Percentiles rank a stretch among this genome's conserved stretches.
These are phyloP conservation scores for Psittacula derbiana DNA, from an alignment of 2,797 vertebrate species.

Conservation along the genomic window DNA sequence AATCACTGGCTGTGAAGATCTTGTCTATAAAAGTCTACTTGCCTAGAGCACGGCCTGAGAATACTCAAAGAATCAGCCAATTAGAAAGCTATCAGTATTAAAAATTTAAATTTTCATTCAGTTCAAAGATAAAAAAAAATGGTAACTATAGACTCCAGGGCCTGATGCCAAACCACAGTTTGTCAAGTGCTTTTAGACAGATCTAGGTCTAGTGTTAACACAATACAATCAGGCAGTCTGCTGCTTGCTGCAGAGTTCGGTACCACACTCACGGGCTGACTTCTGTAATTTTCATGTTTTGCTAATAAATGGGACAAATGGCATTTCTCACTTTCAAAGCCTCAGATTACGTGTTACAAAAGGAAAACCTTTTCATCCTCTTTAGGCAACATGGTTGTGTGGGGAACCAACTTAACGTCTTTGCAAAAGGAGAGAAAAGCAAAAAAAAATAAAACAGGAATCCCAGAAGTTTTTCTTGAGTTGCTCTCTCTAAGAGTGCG, in stretches of 20 bases:
- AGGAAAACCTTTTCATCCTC: background rate
- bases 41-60: background rate
- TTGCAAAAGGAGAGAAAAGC: background rate
- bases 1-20: background rate
- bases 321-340: background rate
- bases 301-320: background rate
- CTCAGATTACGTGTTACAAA: background rate
- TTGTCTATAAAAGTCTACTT: background rate
- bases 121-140: background rate
- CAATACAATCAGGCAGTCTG: background rate
- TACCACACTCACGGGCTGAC: background rate
- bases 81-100: conserved; percentile 25
- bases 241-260: background rate
- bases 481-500: background rate
- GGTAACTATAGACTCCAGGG: background rate
- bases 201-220: background rate
- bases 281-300: background rate
- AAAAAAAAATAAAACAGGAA: background rate
- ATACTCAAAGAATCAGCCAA: background rate
- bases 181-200: background rate
- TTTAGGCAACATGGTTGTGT: background rate
- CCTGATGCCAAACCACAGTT: background rate
- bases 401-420: background rate
- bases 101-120: background rate
- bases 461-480: background rate